Percentiles rank a stretch among this genome's conserved stretches.
Conservation (phyloP, 2,888 invertebrate species). For the Macrosiphum euphorbiae region DNA sequence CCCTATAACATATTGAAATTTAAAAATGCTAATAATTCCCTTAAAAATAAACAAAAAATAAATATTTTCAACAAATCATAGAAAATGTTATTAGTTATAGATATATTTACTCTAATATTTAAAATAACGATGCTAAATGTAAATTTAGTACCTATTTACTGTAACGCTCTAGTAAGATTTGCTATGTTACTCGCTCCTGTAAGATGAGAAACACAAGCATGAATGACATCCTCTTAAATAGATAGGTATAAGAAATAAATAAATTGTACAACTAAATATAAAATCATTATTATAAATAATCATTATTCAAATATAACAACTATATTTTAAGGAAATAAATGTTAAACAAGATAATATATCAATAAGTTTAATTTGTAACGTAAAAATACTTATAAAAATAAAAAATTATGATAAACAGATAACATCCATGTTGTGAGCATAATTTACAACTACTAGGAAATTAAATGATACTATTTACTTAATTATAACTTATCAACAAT, state of each 20-base stretch:
- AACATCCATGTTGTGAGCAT: not conserved
- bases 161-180: no score
- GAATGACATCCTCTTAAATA: not conserved
- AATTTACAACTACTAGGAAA: not conserved
- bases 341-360: not conserved
- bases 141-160: no score
- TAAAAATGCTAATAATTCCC: no score
- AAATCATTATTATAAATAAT: not conserved
- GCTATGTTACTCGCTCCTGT: not conserved
- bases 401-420: not conserved
- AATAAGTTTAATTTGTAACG: not conserved
- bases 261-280: not conserved
- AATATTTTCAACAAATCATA: no score
- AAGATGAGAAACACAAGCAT: not conserved
- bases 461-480: not conserved
- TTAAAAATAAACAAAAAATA: no score
- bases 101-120: no score
- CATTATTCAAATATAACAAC: not conserved
- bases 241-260: not conserved
- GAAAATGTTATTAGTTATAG: no score
- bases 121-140: no score
- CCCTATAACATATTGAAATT: no score
- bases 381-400: not conserved
- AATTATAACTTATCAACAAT: not conserved
- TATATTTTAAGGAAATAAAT: not conserved